These are phyloP conservation scores for Arothron firmamentum DNA, from an alignment of 2,113 vertebrate genomes.

Conservation along the genomic window DNA sequence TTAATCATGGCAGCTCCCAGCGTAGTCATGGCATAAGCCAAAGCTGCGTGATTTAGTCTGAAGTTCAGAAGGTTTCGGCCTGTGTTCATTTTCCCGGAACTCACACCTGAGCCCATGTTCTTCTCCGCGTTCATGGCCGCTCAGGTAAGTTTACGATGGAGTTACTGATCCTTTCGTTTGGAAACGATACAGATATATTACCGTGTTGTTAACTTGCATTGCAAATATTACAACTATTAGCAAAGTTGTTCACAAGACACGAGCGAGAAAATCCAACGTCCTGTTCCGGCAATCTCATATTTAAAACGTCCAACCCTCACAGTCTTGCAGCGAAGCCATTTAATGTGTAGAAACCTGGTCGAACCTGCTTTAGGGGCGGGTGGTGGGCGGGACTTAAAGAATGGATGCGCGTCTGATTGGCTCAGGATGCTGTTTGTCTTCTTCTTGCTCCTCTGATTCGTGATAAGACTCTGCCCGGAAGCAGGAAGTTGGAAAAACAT, in stretches of 20 bases:
- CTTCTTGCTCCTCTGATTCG: constrained; percentile 30
- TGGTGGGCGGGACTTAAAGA: neutral
- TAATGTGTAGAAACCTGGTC: no score
- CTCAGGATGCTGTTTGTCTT: neutral
- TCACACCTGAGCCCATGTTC: constrained; percentile 7
- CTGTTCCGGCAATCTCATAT: no score
- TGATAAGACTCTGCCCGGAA: neutral
- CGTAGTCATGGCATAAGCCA: constrained; percentile 86
- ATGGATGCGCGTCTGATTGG: constrained; percentile 42
- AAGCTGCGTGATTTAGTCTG: constrained; percentile 70
- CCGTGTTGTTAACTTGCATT: no score
- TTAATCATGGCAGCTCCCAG: constrained; percentile 86
- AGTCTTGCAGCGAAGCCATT: neutral
- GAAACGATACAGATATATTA: no score
- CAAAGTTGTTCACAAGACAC: no score
- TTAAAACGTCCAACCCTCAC: neutral
- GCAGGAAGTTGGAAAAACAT: constrained; percentile 8
- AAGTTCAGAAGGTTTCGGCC: constrained; percentile 50
- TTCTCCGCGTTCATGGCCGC: constrained; percentile 9
- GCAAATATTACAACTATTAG: no score
- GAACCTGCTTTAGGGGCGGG: no score
- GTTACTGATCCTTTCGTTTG: no score
- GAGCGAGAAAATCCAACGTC: no score
- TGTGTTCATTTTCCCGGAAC: constrained; percentile 19
- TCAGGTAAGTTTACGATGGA: no score